phyloP scores from a whole-genome alignment of 1,140 invertebrate genomes.

The Plectrocnemia conspersa region DNA sequence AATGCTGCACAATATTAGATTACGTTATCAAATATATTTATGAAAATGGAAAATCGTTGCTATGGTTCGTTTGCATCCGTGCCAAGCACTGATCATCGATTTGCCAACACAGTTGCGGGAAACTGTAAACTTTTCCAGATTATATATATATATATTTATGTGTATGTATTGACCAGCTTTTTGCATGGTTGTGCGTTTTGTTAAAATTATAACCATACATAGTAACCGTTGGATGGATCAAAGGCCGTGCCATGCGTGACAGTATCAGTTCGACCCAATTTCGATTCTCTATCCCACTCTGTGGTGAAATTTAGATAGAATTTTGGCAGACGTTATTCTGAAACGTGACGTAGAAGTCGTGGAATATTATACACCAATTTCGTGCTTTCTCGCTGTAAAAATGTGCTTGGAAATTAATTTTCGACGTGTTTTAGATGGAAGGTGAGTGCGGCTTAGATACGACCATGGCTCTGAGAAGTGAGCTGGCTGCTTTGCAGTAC shows the following conservation, averaged over 20 bases:
- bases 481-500: slow-evolving; percentile 73
- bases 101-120: slow-evolving; percentile 20
- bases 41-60: slow-evolving; percentile 20
- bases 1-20: too few relatives aligned
- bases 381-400: background rate
- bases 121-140: slow-evolving; percentile 23
- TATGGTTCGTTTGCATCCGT: slow-evolving; percentile 23
- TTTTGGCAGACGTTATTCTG: too few relatives aligned
- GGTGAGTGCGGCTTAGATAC: slow-evolving; percentile 58
- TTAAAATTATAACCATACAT: too few relatives aligned
- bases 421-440: slow-evolving; percentile 48
- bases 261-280: slow-evolving; percentile 21
- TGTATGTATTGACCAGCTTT: background rate
- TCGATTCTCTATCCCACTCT: too few relatives aligned
- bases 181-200: slow-evolving; percentile 5
- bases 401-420: background rate
- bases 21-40: too few relatives aligned
- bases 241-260: slow-evolving; percentile 26
- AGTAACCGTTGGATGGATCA: too few relatives aligned
- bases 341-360: background rate
- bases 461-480: slow-evolving; percentile 68
- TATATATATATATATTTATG: background rate
- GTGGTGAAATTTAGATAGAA: too few relatives aligned
- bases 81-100: slow-evolving; percentile 35
- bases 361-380: too few relatives aligned